Conservation (phyloP, 1,140 invertebrate species). For the Drosophila nigrodunni region DNA sequence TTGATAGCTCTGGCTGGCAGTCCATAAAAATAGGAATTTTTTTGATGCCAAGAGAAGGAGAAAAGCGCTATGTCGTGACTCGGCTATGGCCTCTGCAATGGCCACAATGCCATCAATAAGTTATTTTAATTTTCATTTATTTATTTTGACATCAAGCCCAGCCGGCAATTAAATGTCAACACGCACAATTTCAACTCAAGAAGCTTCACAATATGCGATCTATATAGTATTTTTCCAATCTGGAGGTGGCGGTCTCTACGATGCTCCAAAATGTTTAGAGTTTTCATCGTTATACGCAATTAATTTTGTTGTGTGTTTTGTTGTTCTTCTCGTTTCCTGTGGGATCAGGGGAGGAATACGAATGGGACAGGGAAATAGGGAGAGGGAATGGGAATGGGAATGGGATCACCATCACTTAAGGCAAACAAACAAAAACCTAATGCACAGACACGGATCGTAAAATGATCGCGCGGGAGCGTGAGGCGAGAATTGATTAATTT, state of each 20-base stretch:
- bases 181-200: constrained; percentile 56
- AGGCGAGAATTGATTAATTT: constrained; percentile 78
- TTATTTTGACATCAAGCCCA: constrained; percentile 75
- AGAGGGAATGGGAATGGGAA: constrained; percentile 27
- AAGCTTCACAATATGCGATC: constrained; percentile 17
- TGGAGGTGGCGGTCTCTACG: constrained; percentile 1
- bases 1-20: constrained; percentile 19
- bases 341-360: constrained; percentile 28
- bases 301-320: constrained; percentile 38
- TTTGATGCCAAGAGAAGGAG: background rate
- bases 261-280: constrained; percentile 15
- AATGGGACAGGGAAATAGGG: constrained; percentile 17
- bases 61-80: background rate
- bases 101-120: constrained; percentile 58
- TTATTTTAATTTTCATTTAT: constrained; percentile 80
- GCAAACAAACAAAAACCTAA: constrained; percentile 44
- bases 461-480: constrained; percentile 28
- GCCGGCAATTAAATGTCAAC: constrained; percentile 80
- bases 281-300: constrained; percentile 48
- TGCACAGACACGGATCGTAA: constrained; percentile 32
- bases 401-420: constrained; percentile 72
- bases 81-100: constrained; percentile 1
- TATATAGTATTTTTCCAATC: constrained; percentile 3
- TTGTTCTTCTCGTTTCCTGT: constrained; percentile 35
- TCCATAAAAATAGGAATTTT: constrained; percentile 56